These are phyloP conservation scores for Drosophila birchii DNA, from an alignment of 2,888 invertebrate species.

Conservation along the genomic window DNA sequence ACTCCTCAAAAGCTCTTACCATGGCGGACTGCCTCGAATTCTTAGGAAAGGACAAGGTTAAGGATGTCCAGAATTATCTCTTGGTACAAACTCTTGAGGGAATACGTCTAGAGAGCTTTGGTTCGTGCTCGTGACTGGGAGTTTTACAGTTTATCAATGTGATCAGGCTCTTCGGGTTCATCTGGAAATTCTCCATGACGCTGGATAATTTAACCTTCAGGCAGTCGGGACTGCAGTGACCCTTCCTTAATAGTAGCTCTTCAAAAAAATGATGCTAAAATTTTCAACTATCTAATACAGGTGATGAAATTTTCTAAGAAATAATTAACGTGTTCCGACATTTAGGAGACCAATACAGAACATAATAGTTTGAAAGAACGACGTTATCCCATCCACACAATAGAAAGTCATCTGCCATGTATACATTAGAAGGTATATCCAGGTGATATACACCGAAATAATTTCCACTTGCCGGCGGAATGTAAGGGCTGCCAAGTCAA, in stretches of 20 bases:
- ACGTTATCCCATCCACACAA: not conserved
- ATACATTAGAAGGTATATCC: slow-evolving; percentile 1
- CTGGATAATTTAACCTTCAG: not conserved
- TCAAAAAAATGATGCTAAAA: not conserved
- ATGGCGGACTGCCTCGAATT: too few species aligned
- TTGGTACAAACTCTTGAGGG: too few species aligned
- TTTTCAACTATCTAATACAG: not conserved
- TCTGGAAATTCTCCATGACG: too few species aligned
- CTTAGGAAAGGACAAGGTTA: too few species aligned
- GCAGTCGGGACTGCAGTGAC: not conserved
- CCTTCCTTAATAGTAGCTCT: too few species aligned
- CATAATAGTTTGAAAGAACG: not conserved
- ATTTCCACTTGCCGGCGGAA: slow-evolving; percentile 12
- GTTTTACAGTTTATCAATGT: too few species aligned
- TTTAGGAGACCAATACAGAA: not conserved
- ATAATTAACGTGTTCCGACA: not conserved
- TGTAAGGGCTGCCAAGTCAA: slow-evolving; percentile 4
- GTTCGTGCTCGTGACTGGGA: too few species aligned
- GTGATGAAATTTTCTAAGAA: not conserved
- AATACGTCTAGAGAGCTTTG: too few species aligned
- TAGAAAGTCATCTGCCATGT: not conserved
- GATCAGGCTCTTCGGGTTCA: too few species aligned
- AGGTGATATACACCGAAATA: slow-evolving; percentile 7
- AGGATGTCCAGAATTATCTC: too few species aligned
- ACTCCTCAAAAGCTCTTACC: too few species aligned